Conservation (phyloP, 1,140 invertebrate genomes). For the Protaetia brevitarsis region DNA sequence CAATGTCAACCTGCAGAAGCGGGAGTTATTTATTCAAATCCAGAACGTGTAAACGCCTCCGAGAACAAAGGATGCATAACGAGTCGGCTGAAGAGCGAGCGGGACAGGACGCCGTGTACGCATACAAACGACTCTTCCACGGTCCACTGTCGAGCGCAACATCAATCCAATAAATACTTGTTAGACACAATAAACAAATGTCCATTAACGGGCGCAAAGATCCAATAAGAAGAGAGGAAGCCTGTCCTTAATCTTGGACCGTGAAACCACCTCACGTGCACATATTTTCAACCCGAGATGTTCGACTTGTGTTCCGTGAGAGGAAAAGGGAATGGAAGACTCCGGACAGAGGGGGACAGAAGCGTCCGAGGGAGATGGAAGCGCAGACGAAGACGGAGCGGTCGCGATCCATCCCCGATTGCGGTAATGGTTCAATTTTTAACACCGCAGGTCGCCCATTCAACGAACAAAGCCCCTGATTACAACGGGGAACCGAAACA, state of each 20-base stretch:
- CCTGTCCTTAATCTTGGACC: constrained; percentile 11
- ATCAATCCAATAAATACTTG: constrained; percentile 22
- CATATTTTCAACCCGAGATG: neutral
- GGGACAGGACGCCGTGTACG: neutral
- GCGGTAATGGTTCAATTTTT: constrained; percentile 48
- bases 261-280: neutral
- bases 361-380: neutral
- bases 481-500: constrained; percentile 40
- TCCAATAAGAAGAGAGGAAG: constrained; percentile 26
- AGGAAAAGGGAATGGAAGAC: neutral
- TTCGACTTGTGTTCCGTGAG: neutral
- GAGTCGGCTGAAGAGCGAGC: neutral
- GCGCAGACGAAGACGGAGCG: neutral
- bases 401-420: constrained; percentile 39
- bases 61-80: neutral
- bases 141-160: neutral
- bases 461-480: constrained; percentile 45
- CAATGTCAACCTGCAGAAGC: too few species aligned
- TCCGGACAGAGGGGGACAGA: neutral
- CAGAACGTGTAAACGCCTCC: too few species aligned
- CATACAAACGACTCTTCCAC: neutral
- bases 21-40: too few species aligned
- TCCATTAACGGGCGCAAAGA: constrained; percentile 24
- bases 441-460: constrained; percentile 46
- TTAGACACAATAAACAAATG: constrained; percentile 28